phyloP scores from a whole-genome alignment of 2,888 invertebrate genomes.

The Rhimphoctona megacephalus region DNA sequence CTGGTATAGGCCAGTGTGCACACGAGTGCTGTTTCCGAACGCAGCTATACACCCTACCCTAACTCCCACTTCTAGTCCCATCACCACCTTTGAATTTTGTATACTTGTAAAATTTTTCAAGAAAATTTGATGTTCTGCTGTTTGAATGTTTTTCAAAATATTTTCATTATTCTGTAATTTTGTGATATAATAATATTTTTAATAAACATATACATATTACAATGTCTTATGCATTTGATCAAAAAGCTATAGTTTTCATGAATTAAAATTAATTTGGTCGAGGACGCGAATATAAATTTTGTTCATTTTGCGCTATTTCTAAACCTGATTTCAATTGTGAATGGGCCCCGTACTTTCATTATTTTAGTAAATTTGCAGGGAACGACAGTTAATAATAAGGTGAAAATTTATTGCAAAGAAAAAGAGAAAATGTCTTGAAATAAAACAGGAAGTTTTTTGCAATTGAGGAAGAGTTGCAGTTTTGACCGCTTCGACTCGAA shows the following conservation, averaged over 20 bases:
- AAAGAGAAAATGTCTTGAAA: background rate
- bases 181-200: background rate
- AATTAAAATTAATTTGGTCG: background rate
- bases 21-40: no score
- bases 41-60: no score
- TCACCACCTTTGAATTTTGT: background rate
- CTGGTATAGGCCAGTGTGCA: no score
- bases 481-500: background rate
- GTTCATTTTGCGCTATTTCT: background rate
- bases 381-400: background rate
- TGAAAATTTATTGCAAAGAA: background rate
- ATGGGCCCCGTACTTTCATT: background rate
- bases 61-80: no score
- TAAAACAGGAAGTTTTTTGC: background rate
- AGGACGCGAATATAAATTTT: background rate
- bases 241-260: background rate
- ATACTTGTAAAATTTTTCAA: background rate
- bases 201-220: background rate
- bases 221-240: background rate
- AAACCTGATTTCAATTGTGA: background rate
- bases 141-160: background rate
- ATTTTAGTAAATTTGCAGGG: background rate
- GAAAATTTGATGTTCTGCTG: background rate
- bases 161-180: background rate
- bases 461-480: background rate